A percentile compares a stretch with the other conserved stretches of the same genome.
phyloP scores from a whole-genome alignment of 2,113 vertebrate genomes.

The Rhea pennata region DNA sequence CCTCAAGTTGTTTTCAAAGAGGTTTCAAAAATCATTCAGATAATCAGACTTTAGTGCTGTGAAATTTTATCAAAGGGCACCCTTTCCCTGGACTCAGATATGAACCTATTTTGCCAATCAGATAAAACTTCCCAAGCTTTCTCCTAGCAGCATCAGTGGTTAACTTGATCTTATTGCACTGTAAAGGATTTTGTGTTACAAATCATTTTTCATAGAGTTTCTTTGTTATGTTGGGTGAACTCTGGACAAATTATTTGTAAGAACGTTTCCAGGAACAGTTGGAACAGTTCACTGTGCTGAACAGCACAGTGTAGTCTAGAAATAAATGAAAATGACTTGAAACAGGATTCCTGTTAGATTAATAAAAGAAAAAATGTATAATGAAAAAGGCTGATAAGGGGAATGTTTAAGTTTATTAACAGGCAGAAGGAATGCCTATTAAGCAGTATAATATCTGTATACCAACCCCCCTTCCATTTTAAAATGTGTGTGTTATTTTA shows the following conservation, averaged over 20 bases:
- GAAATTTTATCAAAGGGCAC: conserved; percentile 76
- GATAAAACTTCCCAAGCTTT: conserved; percentile 72
- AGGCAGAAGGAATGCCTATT: conserved; percentile 14
- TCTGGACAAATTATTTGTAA: conserved; percentile 60
- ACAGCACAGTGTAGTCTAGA: background rate
- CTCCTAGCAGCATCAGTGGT: conserved; percentile 60
- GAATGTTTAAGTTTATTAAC: background rate
- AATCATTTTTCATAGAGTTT: conserved; percentile 73
- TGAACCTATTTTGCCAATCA: conserved; percentile 75
- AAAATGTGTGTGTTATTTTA: conserved; percentile 53
- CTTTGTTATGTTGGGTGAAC: conserved; percentile 68
- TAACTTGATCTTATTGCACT: conserved; percentile 72
- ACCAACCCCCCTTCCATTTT: background rate
- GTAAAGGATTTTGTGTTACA: conserved; percentile 69
- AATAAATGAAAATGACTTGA: conserved; percentile 37
- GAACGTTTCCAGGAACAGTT: conserved; percentile 33
- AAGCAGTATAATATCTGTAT: background rate
- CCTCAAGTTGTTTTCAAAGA: conserved; percentile 59
- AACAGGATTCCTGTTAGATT: background rate
- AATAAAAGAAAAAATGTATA: background rate
- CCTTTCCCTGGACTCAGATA: conserved; percentile 67
- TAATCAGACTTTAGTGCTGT: conserved; percentile 70
- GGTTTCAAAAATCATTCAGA: conserved; percentile 64
- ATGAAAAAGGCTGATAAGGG: background rate
- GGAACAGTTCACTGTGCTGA: too few species aligned